These are phyloP conservation scores for Paralvinella palmiformis DNA, from an alignment of 1,140 invertebrate species.

Conservation along the genomic window DNA sequence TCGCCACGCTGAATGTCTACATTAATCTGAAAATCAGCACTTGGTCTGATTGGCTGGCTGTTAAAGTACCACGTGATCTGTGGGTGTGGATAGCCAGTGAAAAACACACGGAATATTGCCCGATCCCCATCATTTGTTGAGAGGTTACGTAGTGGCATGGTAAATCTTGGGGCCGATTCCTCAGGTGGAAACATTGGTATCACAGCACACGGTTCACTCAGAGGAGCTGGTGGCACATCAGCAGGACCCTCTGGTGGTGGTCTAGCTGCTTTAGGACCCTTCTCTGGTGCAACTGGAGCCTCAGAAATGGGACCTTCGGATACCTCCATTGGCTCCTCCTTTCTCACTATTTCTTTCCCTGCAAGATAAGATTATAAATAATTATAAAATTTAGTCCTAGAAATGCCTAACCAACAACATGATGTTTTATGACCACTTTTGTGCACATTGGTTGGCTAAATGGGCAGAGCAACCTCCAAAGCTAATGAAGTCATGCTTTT, in stretches of 20 bases:
- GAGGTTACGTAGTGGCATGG: conserved; percentile 35
- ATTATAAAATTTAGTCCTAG: no score
- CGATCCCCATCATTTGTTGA: conserved; percentile 38
- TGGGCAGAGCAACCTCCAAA: no score
- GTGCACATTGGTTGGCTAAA: no score
- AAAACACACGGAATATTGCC: conserved; percentile 35
- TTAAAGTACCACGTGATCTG: conserved; percentile 47
- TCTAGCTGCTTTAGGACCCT: no score
- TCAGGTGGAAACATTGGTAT: not conserved
- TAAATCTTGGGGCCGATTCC: conserved; percentile 36
- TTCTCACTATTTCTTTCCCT: no score
- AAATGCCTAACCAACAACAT: no score
- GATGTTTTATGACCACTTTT: no score
- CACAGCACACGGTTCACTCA: not conserved
- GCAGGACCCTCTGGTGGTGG: not conserved
- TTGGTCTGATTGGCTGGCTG: conserved; percentile 36
- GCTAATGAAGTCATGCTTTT: no score
- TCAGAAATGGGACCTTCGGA: no score
- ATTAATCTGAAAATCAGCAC: conserved; percentile 39
- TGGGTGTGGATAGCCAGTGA: conserved; percentile 37
- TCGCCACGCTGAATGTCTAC: conserved; percentile 35
- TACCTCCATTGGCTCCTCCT: no score
- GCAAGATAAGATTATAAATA: no score
- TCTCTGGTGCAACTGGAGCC: no score
- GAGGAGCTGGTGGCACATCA: not conserved